Conservation (phyloP, 1,140 invertebrate genomes). For the Thaumatotibia leucotreta region DNA sequence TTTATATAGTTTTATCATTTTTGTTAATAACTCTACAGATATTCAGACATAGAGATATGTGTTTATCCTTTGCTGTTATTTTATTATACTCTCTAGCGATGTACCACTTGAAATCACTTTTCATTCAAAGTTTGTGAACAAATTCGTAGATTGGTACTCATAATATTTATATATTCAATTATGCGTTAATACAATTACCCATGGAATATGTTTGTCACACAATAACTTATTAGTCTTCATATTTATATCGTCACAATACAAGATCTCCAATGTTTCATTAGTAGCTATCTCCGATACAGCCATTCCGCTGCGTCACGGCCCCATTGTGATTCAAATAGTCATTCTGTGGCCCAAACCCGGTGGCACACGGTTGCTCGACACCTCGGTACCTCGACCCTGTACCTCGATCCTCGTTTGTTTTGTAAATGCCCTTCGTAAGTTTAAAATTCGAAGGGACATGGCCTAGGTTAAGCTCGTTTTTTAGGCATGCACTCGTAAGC, state of each 20-base stretch:
- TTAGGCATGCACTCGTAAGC: too few relatives aligned
- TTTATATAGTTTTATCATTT: too few relatives aligned
- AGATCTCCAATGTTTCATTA: constrained; percentile 24
- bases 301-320: constrained; percentile 51
- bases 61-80: too few relatives aligned
- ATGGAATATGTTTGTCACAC: neutral
- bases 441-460: neutral
- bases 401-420: constrained; percentile 2
- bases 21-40: too few relatives aligned
- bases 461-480: neutral
- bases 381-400: constrained; percentile 30
- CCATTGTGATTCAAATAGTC: constrained; percentile 68
- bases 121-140: too few relatives aligned
- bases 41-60: too few relatives aligned
- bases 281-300: constrained; percentile 37
- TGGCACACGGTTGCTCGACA: constrained; percentile 64
- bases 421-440: neutral
- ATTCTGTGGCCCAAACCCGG: constrained; percentile 59
- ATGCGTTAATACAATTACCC: neutral
- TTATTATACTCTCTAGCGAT: too few relatives aligned
- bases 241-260: constrained; percentile 14
- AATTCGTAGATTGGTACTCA: too few relatives aligned
- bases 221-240: neutral
- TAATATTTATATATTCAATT: neutral
- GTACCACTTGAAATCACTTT: too few relatives aligned